Percentiles rank a stretch among this genome's conserved stretches.
These are phyloP conservation scores for Yoshiicerus persimilis DNA, from an alignment of 1,140 invertebrate genomes.

Conservation along the genomic window DNA sequence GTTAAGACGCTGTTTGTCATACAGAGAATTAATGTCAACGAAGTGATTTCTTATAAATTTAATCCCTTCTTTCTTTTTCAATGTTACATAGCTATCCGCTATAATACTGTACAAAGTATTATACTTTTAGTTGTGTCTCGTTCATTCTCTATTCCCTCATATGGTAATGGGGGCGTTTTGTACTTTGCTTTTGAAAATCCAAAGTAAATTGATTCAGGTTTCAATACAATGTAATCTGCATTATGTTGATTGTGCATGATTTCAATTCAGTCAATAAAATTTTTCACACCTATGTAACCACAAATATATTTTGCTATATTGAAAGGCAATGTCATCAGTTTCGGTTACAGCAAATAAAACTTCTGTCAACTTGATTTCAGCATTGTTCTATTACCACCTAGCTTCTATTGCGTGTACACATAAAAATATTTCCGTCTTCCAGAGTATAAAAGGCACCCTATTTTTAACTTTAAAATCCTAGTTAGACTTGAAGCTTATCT, in stretches of 20 bases:
- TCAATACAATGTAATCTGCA: neutral
- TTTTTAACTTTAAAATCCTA: too few relatives aligned
- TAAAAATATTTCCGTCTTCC: too few relatives aligned
- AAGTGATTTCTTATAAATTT: neutral
- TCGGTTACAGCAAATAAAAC: neutral
- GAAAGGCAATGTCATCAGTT: neutral
- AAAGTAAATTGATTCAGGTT: neutral
- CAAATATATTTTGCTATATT: neutral
- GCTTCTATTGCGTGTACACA: too few relatives aligned
- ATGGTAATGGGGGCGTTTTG: neutral
- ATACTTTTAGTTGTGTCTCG: too few relatives aligned
- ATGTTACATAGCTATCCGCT: neutral
- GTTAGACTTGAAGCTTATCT: too few relatives aligned
- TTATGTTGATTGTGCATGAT: neutral
- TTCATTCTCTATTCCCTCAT: neutral
- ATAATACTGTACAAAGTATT: neutral
- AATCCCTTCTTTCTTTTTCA: neutral
- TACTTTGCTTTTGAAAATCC: neutral
- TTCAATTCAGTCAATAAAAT: neutral
- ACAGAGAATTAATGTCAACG: neutral
- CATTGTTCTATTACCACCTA: too few relatives aligned
- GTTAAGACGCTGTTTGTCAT: neutral
- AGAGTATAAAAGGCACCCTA: too few relatives aligned
- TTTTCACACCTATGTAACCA: neutral
- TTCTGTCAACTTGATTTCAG: neutral